These are phyloP conservation scores for Drosophila grimshawi DNA, from an alignment of 1,140 invertebrate genomes.

Conservation along the genomic window DNA sequence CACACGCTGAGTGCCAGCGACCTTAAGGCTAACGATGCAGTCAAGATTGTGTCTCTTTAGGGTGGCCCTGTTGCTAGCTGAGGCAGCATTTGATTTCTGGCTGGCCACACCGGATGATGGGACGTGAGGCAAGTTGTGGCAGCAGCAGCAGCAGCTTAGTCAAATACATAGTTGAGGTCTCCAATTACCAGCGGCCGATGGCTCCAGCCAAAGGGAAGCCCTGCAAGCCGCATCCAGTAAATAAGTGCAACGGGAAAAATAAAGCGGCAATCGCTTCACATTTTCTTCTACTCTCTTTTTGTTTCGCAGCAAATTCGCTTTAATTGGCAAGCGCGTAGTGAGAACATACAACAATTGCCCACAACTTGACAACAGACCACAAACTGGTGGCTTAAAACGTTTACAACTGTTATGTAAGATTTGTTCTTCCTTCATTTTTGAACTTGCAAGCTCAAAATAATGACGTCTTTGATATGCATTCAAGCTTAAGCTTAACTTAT, in stretches of 20 bases:
- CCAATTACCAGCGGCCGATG: conserved; percentile 50
- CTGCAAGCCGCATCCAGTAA: conserved; percentile 43
- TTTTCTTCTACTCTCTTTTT: conserved; percentile 53
- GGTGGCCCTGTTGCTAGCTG: conserved; percentile 38
- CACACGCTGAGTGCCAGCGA: background rate
- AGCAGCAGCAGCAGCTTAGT: conserved; percentile 43
- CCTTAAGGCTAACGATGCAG: conserved; percentile 22
- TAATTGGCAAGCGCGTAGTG: conserved; percentile 12
- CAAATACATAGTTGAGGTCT: conserved; percentile 26
- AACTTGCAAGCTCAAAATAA: too few relatives aligned
- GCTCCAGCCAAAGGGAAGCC: conserved; percentile 32
- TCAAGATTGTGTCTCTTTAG: conserved; percentile 37
- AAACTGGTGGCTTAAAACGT: background rate
- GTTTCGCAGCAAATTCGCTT: conserved; percentile 56
- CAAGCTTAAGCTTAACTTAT: too few relatives aligned
- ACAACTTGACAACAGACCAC: background rate
- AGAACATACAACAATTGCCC: background rate
- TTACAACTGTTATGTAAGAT: background rate
- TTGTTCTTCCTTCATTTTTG: too few relatives aligned
- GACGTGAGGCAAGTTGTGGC: background rate
- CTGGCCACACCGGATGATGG: background rate
- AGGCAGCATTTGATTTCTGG: conserved; percentile 47
- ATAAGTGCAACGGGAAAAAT: conserved; percentile 39
- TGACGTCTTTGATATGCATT: too few relatives aligned
- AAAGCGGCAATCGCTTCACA: conserved; percentile 23